Conservation (phyloP, 1,140 invertebrate species). For the Eumaeus atala region DNA sequence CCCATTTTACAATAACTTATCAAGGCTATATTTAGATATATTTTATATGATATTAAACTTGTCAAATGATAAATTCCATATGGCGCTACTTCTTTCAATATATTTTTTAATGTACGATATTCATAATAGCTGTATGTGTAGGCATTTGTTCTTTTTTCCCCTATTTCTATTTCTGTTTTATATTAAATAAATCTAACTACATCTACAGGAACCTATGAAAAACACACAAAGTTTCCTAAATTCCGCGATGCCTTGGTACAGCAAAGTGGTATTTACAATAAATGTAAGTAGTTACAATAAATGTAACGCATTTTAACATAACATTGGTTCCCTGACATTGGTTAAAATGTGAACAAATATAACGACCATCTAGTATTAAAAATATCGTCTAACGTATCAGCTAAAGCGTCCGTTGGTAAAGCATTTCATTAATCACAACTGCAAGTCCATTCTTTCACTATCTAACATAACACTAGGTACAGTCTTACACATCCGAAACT, state of each 20-base stretch:
- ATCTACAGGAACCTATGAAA: conserved; percentile 38
- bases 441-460: conserved; percentile 63
- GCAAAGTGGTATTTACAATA: conserved; percentile 39
- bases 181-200: conserved; percentile 26
- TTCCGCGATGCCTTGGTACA: conserved; percentile 14
- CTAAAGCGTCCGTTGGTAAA: conserved; percentile 68
- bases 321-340: conserved; percentile 50
- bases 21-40: no score
- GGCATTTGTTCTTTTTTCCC: conserved; percentile 13
- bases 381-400: conserved; percentile 62
- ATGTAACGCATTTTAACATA: conserved; percentile 42
- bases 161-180: conserved; percentile 21
- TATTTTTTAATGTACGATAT: neutral
- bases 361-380: conserved; percentile 60
- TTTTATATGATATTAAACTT: neutral
- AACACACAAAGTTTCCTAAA: conserved; percentile 14
- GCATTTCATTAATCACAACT: conserved; percentile 66
- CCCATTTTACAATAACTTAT: no score
- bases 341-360: conserved; percentile 47
- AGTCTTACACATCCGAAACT: conserved; percentile 70
- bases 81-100: neutral
- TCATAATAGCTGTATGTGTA: conserved; percentile 15
- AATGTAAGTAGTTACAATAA: conserved; percentile 44
- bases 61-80: conserved; percentile 13
- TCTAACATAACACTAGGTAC: conserved; percentile 67